Evolutionary conservation across 2,888 invertebrate species (phyloP).

Genomic region (Rhorus exstirpatorius): DNA sequence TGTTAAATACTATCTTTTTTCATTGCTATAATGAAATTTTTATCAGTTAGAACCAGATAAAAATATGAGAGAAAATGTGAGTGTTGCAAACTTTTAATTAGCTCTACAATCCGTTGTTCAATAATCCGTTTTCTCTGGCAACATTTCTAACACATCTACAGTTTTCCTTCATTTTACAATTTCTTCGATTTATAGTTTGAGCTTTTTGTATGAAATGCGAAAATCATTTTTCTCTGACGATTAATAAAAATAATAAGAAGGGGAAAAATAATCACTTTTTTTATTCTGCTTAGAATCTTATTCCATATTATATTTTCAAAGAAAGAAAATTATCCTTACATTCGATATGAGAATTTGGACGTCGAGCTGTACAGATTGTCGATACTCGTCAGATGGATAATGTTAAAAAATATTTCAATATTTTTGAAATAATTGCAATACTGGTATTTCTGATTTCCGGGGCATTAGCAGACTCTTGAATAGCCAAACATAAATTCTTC

Average conservation of each 20-base stretch:
- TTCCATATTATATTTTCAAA: no score
- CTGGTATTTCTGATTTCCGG: no score
- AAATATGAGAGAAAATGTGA: background rate
- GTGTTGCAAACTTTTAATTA: background rate
- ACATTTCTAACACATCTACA: background rate
- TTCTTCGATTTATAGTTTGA: no score
- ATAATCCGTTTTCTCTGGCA: background rate
- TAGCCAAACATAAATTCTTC: no score
- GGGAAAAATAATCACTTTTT: no score
- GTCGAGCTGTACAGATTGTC: background rate
- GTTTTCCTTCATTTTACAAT: background rate
- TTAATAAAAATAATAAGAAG: background rate
- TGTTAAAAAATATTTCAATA: no score
- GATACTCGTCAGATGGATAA: no score
- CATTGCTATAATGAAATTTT: background rate
- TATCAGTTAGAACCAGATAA: background rate
- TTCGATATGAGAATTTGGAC: background rate
- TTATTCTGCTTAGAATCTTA: no score
- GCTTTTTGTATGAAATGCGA: background rate
- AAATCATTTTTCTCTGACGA: background rate
- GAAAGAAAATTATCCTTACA: no score
- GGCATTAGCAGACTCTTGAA: no score
- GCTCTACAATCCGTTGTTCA: background rate
- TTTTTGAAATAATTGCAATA: no score
- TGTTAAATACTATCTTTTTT: slow-evolving; percentile 29